Evolutionary conservation across 2,797 vertebrate species (phyloP), one percentile per base, ranked within the genome.

Genomic region (Sebastes vulpes): DNA sequence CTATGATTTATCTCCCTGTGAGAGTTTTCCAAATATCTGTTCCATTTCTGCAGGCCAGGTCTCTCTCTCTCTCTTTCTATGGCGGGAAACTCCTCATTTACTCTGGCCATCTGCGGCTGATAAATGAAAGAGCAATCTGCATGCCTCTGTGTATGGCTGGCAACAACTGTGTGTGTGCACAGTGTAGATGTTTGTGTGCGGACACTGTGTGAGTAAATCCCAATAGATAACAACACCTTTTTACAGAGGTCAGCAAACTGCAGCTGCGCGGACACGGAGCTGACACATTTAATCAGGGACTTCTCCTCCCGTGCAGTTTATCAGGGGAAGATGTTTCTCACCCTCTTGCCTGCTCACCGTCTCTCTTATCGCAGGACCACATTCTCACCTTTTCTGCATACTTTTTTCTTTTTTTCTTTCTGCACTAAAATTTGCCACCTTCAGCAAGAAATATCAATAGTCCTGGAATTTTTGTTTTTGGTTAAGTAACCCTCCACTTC

Each of bases 211-310:
- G 76, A 81, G 65, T 76, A 65, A 90, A 77, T 72, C 77, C 73
- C 63, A 80, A 77, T 20, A 82, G 88, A 95, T 92, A 91, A 89
- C 71, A 89, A 77, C 82, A 83, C 73, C 72, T 79, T 56, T 71
- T 89, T 89, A 83, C 84, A 81, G 85, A 87, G 84, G 91, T 90
- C 78, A 87, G 83, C 66, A 77, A 73, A 82, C 77, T 91, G 75
- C 84, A 89, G 82, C 81, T 73, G 78, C 56, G 53, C 70, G 59
- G 81, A 85, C 77, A 82, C 84, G 53, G 71, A 77, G 75, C 89
- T 92, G 86, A 92, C 86, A 91, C 82, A 85, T 92, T 86, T 87
- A 92, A 89, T 94, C 87, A 83, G 82, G 74, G 72, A 42, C 83
- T 81, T 83, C 76, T 78, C 59, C 75, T 69, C 79, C 70, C 81